These are phyloP conservation scores for Uloborus plumipes DNA, from an alignment of 2,888 invertebrate species.

Conservation along the genomic window DNA sequence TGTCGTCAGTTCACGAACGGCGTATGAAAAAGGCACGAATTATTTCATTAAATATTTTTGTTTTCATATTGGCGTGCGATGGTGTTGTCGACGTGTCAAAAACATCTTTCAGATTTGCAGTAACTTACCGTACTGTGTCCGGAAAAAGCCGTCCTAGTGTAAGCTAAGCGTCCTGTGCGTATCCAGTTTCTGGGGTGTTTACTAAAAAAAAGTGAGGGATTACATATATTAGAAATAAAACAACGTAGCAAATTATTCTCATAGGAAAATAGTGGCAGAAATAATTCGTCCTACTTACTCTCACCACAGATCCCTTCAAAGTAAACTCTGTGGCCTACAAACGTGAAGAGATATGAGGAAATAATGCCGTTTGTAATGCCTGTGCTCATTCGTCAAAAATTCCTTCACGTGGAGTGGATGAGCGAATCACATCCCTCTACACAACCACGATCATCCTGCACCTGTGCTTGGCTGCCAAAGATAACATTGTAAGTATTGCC, in stretches of 20 bases:
- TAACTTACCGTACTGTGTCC: slow-evolving; percentile 65
- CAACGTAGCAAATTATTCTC: not conserved
- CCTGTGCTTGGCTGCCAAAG: slow-evolving; percentile 33
- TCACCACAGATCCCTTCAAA: slow-evolving; percentile 61
- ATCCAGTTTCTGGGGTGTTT: slow-evolving; percentile 63
- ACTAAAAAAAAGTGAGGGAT: slow-evolving; percentile 23
- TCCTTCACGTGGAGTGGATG: slow-evolving; percentile 55
- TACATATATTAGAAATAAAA: not conserved
- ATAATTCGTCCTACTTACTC: slow-evolving; percentile 24
- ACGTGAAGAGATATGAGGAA: slow-evolving; percentile 56
- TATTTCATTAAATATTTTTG: no score
- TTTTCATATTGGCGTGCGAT: no score
- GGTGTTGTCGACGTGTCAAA: slow-evolving; percentile 61
- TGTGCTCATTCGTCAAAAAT: slow-evolving; percentile 43
- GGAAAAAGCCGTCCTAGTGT: slow-evolving; percentile 62
- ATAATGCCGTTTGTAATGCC: slow-evolving; percentile 31
- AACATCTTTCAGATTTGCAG: slow-evolving; percentile 48
- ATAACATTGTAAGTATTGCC: slow-evolving; percentile 39
- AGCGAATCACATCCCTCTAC: slow-evolving; percentile 37
- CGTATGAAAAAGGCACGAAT: slow-evolving; percentile 12
- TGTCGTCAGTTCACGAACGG: slow-evolving; percentile 14
- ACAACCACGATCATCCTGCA: not conserved
- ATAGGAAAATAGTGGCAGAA: not conserved
- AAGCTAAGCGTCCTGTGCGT: slow-evolving; percentile 56
- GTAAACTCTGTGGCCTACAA: slow-evolving; percentile 64